Conservation (phyloP, 2,888 invertebrate genomes). For the Scotopteryx bipunctaria region DNA sequence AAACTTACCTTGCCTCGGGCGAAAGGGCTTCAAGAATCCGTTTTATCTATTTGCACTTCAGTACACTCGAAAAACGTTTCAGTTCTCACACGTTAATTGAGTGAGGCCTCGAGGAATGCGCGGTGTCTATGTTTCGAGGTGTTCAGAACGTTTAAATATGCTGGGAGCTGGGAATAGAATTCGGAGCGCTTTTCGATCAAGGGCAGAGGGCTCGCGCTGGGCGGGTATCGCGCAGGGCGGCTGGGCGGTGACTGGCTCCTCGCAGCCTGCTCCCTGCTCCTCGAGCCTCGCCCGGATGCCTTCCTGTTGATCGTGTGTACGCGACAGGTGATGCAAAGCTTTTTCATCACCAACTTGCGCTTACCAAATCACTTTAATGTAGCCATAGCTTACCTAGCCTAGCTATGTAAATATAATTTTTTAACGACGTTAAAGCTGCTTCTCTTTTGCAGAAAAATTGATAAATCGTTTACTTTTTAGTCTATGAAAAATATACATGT, state of each 20-base stretch:
- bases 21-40: conserved; percentile 55
- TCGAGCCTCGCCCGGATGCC: conserved; percentile 71
- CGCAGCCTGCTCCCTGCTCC: conserved; percentile 53
- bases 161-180: conserved; percentile 32
- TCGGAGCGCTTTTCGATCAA: conserved; percentile 47
- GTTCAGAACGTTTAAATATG: conserved; percentile 32
- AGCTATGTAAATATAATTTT: too few species aligned
- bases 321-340: conserved; percentile 73
- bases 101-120: conserved; percentile 28
- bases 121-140: conserved; percentile 35
- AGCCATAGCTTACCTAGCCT: too few species aligned
- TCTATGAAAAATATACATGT: too few species aligned
- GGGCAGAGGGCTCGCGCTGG: conserved; percentile 45
- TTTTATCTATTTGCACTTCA: conserved; percentile 55
- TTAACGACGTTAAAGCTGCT: too few species aligned
- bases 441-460: too few species aligned
- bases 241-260: conserved; percentile 77
- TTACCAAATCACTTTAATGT: conserved; percentile 37
- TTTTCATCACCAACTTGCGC: conserved; percentile 54
- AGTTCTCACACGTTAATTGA: conserved; percentile 42
- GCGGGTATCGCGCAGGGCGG: conserved; percentile 68
- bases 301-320: conserved; percentile 77
- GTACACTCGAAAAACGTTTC: conserved; percentile 51
- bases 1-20: conserved; percentile 67
- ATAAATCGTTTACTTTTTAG: too few species aligned